Conservation (phyloP, 2,888 invertebrate species). For the Oscheius myriophilus region DNA sequence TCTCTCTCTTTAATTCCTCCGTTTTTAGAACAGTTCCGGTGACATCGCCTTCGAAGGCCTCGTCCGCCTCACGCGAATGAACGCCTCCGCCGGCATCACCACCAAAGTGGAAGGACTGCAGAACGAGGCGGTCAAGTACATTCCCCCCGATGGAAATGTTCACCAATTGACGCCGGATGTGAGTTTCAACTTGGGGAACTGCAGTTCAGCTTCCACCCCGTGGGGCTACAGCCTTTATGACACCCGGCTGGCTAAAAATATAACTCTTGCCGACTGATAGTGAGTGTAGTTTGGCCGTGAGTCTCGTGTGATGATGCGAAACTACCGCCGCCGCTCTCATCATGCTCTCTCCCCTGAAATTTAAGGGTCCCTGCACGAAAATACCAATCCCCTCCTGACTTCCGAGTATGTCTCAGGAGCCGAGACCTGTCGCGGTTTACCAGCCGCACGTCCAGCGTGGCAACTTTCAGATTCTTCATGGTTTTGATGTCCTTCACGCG, state of each 20-base stretch:
- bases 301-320: constrained; percentile 32
- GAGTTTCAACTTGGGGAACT: too few species aligned
- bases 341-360: constrained; percentile 39
- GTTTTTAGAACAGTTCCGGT: constrained; percentile 45
- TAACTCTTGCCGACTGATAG: too few species aligned
- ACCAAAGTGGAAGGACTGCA: constrained; percentile 46
- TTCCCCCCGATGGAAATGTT: constrained; percentile 96
- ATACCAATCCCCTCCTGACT: constrained; percentile 39
- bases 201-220: too few species aligned
- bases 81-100: constrained; percentile 42
- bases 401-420: constrained; percentile 50
- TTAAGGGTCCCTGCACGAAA: neutral
- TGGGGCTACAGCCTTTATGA: too few species aligned
- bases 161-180: constrained; percentile 95
- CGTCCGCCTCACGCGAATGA: constrained; percentile 47
- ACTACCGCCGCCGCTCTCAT: constrained; percentile 41
- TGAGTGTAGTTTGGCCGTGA: neutral
- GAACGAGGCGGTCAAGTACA: constrained; percentile 74
- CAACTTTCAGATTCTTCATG: constrained; percentile 41
- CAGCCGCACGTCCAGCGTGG: constrained; percentile 53
- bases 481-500: constrained; percentile 34
- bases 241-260: too few species aligned
- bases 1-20: constrained; percentile 10
- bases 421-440: constrained; percentile 42
- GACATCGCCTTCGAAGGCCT: constrained; percentile 48